Evolutionary conservation across 2,888 invertebrate genomes (phyloP).

Genomic region (Metopia argyrocephala): DNA sequence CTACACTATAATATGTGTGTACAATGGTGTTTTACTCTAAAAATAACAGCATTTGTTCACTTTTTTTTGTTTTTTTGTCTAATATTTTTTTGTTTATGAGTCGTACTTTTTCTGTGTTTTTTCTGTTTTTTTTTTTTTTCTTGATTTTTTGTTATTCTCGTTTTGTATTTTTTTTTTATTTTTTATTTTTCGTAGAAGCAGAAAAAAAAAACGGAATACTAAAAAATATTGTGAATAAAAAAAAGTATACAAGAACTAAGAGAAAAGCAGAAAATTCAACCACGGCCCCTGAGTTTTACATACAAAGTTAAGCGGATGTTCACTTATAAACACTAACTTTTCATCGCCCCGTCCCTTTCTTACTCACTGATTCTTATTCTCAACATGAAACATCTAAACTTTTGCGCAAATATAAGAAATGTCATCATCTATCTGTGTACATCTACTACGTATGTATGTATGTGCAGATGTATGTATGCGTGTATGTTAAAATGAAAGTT

Average conservation of each 20-base stretch:
- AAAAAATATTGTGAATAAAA: not conserved
- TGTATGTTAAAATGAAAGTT: conserved; percentile 35
- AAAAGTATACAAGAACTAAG: conserved; percentile 3
- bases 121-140: conserved; percentile 27
- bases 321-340: conserved; percentile 61
- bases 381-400: conserved; percentile 56
- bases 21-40: conserved; percentile 18
- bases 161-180: not conserved
- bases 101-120: not conserved
- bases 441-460: conserved; percentile 31
- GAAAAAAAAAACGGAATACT: not conserved
- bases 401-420: conserved; percentile 59
- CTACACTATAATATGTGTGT: conserved; percentile 21
- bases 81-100: not conserved
- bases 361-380: not conserved
- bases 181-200: not conserved
- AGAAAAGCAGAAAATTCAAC: conserved; percentile 19
- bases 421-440: conserved; percentile 50
- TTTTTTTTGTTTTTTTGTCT: conserved; percentile 35
- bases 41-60: conserved; percentile 54
- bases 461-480: not conserved
- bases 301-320: conserved; percentile 59
- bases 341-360: not conserved
- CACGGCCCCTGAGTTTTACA: conserved; percentile 48
- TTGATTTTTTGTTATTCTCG: not conserved